Evolutionary conservation across 2,888 invertebrate species (phyloP), one percentile per base, ranked within the genome.

Genomic region (Dinocampus coccinellae): DNA sequence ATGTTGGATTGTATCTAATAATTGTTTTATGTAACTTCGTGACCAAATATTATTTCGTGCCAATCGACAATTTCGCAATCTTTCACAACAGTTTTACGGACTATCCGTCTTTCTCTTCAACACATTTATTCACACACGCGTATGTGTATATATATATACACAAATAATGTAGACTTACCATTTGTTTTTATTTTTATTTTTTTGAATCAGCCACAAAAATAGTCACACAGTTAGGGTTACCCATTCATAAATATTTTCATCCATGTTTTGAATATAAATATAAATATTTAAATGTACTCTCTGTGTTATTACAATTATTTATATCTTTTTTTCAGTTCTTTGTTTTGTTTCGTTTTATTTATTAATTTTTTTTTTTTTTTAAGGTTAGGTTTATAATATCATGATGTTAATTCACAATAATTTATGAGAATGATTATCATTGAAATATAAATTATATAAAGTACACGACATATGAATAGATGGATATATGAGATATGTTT

Each of bases 21-120:
- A 64, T 55, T 52, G 33, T 52, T 39, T 65, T 65, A 65, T 36
- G 55, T 65, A 65, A 65, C 65, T n/a, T 53, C 65, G 34, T 65
- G 53, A 36, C 36, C 55, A 24, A 55, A 55, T 65, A 53, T 65
- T 29, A 20, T 47, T 63, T 65, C 20, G 65, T 65, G 65, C 55
- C 65, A 65, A 36, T 65, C 63, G 47, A 39, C 29, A n/a, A 55
- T 65, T 65, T 47, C 47, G 65, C 22, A 65, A 65, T 65, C 13
- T 58, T 55, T 55, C 55, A 55, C 58, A 58, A 58, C 58, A 58
- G 33, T 16, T 16, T 33, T 10, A 13, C n/a, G 29, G n/a, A n/a
- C 16, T 29, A n/a, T 16, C 29, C n/a, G 11, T 58, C 33, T 58
- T n/a, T 58, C 7, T 34, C 33, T 58, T 9, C 3, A 6, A 3